Evolutionary conservation across 2,113 vertebrate species (phyloP), one percentile per base, ranked within the genome.

Genomic region (Gymnocephalus cernua): DNA sequence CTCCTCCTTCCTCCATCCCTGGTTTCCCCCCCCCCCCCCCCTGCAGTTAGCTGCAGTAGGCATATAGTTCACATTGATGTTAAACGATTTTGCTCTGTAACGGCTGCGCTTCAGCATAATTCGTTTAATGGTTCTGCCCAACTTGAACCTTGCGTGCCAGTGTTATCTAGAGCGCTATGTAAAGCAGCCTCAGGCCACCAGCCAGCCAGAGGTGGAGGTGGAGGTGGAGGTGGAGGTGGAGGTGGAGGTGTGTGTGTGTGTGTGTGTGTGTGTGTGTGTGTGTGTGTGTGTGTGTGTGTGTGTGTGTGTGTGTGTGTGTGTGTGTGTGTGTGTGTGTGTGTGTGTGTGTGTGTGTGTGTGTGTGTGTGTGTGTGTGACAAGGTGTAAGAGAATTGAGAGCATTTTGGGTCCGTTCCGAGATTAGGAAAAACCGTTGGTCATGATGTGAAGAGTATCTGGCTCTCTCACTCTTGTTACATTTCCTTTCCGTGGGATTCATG

Each of bases 131-230:
- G 85, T 50, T 83, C 73, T 80, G 85, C 48, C 84, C 86, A 86
- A 79, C 79, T 90, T 68, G 80, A 86, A 78, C 87, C 50, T 62
- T 65, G 74, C 84, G 76, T 78, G 81, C 56, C 66, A 59, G 65
- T 79, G 90, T 90, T 93, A 88, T 94, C 85, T 94, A 86, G 95
- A 95, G 94, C 93, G 74, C 92, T 90, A 94, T 91, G 91, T 76
- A 85, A 93, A 92, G 89, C 85, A 80, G 89, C 93, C 92, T 48
- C 47, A 62, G 91, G 92, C 88, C 79, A 85, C 80, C 84, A 82
- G 69, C 59, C 82, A 85, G 71, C 56, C 77, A 19, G 16, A 51
- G 69, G 50, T 59, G 54, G 54, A 68, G n/a, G n/a, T n/a, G n/a
- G n/a, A n/a, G n/a, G n/a, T n/a, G n/a, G n/a, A n/a, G n/a, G n/a